A percentile compares a stretch with the other conserved stretches of the same genome.
Conservation (phyloP, 2,113 vertebrate species). For the Microtus richardsoni region DNA sequence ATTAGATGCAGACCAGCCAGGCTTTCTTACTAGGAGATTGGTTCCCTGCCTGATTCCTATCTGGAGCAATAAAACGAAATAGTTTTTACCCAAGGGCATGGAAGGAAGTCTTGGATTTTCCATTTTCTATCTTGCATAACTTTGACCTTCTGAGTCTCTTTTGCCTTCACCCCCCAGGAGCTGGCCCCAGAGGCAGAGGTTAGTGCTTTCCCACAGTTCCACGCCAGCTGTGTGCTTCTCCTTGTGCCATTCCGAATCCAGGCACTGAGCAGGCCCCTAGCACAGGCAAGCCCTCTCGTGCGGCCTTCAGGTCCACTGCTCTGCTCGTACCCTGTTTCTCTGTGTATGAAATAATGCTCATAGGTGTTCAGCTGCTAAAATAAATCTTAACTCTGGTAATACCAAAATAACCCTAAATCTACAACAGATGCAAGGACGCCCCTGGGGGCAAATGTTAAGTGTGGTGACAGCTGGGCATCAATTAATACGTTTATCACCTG, state of each 20-base stretch:
- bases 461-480: constrained; percentile 78
- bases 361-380: constrained; percentile 55
- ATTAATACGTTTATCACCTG: constrained; percentile 72
- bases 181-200: constrained; percentile 1
- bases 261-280: neutral
- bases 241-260: constrained; percentile 2
- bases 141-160: constrained; percentile 30
- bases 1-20: constrained; percentile 30
- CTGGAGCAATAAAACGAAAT: constrained; percentile 39
- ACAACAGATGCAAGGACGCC: constrained; percentile 70
- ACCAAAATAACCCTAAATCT: constrained; percentile 74
- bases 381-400: constrained; percentile 69
- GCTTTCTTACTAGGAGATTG: constrained; percentile 36
- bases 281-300: neutral
- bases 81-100: constrained; percentile 16
- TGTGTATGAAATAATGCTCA: constrained; percentile 32
- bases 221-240: neutral
- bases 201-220: constrained; percentile 39
- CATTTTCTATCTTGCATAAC: neutral
- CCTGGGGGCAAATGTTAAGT: constrained; percentile 72
- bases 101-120: constrained; percentile 20
- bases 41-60: neutral
- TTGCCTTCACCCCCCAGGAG: neutral
- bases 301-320: neutral
- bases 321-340: constrained; percentile 11